Conservation (phyloP, 2,888 invertebrate species). For the Seira sanloemensis region DNA sequence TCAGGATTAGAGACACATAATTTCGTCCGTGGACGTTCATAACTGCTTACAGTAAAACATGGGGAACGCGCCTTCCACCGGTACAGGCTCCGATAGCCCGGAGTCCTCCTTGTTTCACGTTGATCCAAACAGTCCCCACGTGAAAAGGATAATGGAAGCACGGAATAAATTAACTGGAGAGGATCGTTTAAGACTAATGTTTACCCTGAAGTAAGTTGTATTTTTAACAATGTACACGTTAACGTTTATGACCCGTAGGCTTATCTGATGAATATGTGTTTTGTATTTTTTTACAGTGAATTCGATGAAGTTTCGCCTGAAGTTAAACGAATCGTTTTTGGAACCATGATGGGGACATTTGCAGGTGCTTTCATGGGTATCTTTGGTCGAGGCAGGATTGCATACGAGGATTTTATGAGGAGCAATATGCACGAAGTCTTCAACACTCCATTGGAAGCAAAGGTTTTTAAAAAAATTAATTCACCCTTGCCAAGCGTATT, state of each 20-base stretch:
- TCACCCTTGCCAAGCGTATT: not conserved
- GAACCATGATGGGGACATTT: slow-evolving; percentile 80
- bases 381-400: slow-evolving; percentile 76
- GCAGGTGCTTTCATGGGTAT: slow-evolving; percentile 78
- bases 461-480: slow-evolving; percentile 62
- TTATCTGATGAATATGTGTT: not conserved
- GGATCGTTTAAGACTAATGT: slow-evolving; percentile 63
- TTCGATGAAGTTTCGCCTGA: slow-evolving; percentile 81
- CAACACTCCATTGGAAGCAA: slow-evolving; percentile 73
- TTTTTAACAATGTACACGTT: not conserved
- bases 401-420: slow-evolving; percentile 73
- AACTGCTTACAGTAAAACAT: too few relatives aligned
- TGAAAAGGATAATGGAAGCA: slow-evolving; percentile 27
- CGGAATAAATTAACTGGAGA: slow-evolving; percentile 63
- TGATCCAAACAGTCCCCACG: slow-evolving; percentile 17
- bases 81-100: too few relatives aligned
- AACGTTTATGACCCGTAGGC: not conserved
- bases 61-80: too few relatives aligned
- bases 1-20: too few relatives aligned
- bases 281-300: slow-evolving; percentile 79
- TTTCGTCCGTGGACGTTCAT: too few relatives aligned
- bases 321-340: slow-evolving; percentile 80
- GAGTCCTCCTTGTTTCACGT: too few relatives aligned
- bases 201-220: slow-evolving; percentile 53
- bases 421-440: slow-evolving; percentile 73